Conservation (phyloP, 2,888 invertebrate genomes). For the Serripes groenlandicus region DNA sequence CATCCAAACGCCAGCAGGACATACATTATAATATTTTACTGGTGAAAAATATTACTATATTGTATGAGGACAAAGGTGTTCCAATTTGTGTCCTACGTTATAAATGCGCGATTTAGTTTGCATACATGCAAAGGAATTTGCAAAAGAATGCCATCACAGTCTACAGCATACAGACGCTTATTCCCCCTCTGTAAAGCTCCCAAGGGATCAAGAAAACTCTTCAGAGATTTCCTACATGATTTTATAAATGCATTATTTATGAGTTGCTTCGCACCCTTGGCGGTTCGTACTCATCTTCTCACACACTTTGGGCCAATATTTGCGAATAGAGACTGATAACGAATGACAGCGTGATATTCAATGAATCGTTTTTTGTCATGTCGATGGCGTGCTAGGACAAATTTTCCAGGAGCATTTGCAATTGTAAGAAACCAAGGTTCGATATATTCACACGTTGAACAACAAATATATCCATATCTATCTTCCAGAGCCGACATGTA, state of each 20-base stretch:
- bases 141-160: too few species aligned
- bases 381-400: slow-evolving; percentile 16
- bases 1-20: too few species aligned
- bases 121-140: too few species aligned
- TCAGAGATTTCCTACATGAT: slow-evolving; percentile 36
- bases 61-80: too few species aligned
- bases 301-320: slow-evolving; percentile 49
- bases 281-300: slow-evolving; percentile 29
- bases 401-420: not conserved
- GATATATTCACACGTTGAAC: slow-evolving; percentile 10
- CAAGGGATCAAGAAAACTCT: not conserved
- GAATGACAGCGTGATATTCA: slow-evolving; percentile 50
- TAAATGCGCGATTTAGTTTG: too few species aligned
- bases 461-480: slow-evolving; percentile 14
- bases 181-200: not conserved
- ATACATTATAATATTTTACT: too few species aligned
- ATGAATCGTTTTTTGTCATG: slow-evolving; percentile 29
- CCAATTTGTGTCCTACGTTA: too few species aligned
- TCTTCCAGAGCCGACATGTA: not conserved
- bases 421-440: not conserved
- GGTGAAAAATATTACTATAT: too few species aligned
- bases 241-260: slow-evolving; percentile 55
- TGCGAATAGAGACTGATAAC: slow-evolving; percentile 46
- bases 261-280: slow-evolving; percentile 38
- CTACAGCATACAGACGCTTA: not conserved